phyloP scores from a whole-genome alignment of 2,113 vertebrate species.

The Bubo scandiacus region DNA sequence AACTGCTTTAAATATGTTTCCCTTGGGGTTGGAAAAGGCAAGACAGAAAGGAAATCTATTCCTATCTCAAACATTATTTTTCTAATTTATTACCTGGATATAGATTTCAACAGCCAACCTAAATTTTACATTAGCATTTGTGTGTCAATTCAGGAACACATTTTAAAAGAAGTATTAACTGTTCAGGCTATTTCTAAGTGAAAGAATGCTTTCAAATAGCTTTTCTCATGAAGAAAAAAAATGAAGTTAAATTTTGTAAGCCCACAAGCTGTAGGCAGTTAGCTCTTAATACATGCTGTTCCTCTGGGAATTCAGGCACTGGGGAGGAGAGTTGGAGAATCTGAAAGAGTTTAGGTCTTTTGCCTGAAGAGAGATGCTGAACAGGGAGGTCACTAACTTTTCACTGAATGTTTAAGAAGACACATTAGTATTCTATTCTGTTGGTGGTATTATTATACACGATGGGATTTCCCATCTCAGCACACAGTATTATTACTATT shows the following conservation, averaged over 20 bases:
- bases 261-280: conserved; percentile 12
- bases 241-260: conserved; percentile 9
- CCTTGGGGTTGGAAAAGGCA: background rate
- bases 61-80: background rate
- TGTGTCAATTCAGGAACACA: background rate
- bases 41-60: background rate
- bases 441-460: background rate
- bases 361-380: background rate
- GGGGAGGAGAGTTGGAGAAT: background rate
- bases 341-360: background rate
- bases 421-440: background rate
- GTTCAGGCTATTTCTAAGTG: background rate
- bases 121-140: conserved; percentile 3
- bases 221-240: conserved; percentile 1
- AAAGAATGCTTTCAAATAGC: conserved; percentile 24
- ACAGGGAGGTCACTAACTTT: background rate
- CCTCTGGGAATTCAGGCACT: background rate
- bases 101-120: background rate
- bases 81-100: background rate
- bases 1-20: background rate
- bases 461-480: background rate
- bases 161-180: conserved; percentile 12
- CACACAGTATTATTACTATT: background rate
- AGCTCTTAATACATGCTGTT: conserved; percentile 3
- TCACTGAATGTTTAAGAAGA: background rate